Percentiles rank a stretch among this genome's conserved stretches.
Conservation (phyloP, 2,797 vertebrate genomes). For the Tenualosa thibaudeaui region DNA sequence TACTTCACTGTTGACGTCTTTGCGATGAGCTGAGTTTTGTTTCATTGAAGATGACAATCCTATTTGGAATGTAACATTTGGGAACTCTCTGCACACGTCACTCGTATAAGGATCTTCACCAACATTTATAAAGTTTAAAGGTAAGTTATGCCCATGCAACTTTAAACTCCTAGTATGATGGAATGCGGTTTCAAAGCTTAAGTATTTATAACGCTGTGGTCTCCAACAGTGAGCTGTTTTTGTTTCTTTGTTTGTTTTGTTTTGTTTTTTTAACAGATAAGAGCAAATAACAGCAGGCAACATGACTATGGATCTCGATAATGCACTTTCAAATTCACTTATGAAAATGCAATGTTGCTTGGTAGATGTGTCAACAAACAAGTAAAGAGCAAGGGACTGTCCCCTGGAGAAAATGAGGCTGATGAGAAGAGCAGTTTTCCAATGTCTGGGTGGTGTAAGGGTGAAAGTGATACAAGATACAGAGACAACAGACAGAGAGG, state of each 20-base stretch:
- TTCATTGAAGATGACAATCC: neutral
- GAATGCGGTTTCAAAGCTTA: neutral
- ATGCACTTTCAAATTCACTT: neutral
- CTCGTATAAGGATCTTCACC: neutral
- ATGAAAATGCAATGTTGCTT: neutral
- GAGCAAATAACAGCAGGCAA: no score
- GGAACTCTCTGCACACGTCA: neutral
- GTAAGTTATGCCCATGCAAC: neutral
- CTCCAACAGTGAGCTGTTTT: no score
- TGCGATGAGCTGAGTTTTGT: neutral
- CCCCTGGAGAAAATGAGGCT: neutral
- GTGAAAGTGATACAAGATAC: neutral
- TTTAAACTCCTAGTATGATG: no score
- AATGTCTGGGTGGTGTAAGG: neutral
- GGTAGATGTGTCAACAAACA: neutral
- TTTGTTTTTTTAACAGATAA: no score
- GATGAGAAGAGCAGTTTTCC: neutral
- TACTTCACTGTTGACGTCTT: neutral
- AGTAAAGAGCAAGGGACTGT: neutral
- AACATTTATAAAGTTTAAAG: neutral
- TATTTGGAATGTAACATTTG: neutral
- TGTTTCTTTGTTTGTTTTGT: no score
- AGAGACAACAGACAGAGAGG: conserved; percentile 8
- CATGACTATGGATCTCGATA: no score
- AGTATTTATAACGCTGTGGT: neutral